Conservation (phyloP, 2,113 vertebrate species). For the Lichenostomus cassidix region DNA sequence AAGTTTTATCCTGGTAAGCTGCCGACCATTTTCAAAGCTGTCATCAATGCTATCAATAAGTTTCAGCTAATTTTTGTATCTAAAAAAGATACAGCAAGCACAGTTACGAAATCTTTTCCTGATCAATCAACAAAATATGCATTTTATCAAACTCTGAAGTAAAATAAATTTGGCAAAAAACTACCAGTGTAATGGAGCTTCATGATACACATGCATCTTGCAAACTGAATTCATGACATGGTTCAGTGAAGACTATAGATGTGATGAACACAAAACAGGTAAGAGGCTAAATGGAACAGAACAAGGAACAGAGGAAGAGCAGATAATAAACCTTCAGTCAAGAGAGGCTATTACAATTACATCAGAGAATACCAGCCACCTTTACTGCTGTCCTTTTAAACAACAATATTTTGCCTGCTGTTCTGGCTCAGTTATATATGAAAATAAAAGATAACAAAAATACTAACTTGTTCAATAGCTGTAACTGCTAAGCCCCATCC, state of each 20-base stretch:
- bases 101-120: neutral
- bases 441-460: neutral
- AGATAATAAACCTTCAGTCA: neutral
- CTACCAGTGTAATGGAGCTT: neutral
- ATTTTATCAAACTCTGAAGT: neutral
- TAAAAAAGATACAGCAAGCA: neutral
- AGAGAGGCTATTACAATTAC: neutral
- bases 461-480: conserved; percentile 83
- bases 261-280: neutral
- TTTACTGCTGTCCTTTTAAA: neutral
- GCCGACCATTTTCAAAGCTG: neutral
- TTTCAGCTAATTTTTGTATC: neutral
- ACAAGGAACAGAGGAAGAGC: neutral
- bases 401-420: neutral
- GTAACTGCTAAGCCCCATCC: conserved; percentile 89
- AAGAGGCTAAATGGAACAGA: neutral
- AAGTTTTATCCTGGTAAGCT: neutral
- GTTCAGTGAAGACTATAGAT: neutral
- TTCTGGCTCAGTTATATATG: neutral
- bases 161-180: neutral
- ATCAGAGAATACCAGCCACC: neutral
- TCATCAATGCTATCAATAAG: rapidly evolving
- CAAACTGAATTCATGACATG: neutral
- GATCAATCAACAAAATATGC: neutral
- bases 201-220: neutral